Evolutionary conservation across 2,113 vertebrate genomes (phyloP), one percentile per base, ranked within the genome.

Genomic region (Azemiops feae): DNA sequence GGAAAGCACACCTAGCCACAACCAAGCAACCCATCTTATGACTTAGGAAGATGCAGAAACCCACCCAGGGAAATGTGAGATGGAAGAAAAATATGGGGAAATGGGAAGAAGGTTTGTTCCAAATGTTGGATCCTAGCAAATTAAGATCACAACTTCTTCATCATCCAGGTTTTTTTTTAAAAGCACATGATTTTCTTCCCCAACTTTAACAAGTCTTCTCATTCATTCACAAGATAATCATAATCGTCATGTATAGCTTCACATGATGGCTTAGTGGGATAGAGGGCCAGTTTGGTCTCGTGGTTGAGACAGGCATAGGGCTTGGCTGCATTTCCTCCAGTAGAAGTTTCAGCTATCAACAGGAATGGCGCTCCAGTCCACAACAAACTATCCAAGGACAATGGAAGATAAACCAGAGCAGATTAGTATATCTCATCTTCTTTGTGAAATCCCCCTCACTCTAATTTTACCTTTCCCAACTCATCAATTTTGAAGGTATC

Each of bases 401-500:
- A 91, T n/a, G 39, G 57, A 54, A 90, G 0, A 0, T 0, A 18
- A 0, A 4, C 27, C 34, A 50, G 30, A 92, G 30, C 10, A 57
- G n/a, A 85, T 1, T 3, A 88, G 94, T 85, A 86, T 58, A 0
- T 64, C n/a, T 0, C 10, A 9, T 50, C 34, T 92, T 86, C 39
- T 2, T n/a, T 0, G 1, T 2, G 93, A 60, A 0, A 34, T 2
- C 34, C 45, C 27, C 30, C 89, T 23, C 27, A 14, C 53, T 12
- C 39, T 2, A 10, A 0, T 52, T 89, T 85, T 88, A 5, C 0
- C 1, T 25, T 45, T 50, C 92, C 93, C 0, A 39, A 43, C 88
- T 85, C 91, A 55, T 91, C 92, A 55, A 16, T 93, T 90, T 34
- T 88, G 89, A 90, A n/a, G 9, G 93, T 3, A 3, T 81, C 93